These are phyloP conservation scores for Rotaria sp. DNA, from an alignment of 2,888 invertebrate genomes.

Conservation along the genomic window DNA sequence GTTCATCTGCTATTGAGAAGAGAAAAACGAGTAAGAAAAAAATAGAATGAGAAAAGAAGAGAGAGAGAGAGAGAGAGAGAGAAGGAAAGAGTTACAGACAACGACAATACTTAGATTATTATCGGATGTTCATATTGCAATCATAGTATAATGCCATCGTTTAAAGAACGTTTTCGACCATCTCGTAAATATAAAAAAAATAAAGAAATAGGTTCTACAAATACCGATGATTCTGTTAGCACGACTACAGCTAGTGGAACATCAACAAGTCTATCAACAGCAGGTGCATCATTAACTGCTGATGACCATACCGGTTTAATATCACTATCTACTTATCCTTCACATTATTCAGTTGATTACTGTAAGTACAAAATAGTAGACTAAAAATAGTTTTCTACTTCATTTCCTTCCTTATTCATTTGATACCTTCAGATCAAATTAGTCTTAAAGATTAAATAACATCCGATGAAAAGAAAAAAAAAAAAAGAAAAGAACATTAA, in stretches of 20 bases:
- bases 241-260: neutral
- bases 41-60: too few species aligned
- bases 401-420: neutral
- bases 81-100: neutral
- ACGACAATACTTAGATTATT: neutral
- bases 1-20: neutral
- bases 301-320: neutral
- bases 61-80: neutral
- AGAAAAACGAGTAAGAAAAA: neutral
- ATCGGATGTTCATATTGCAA: neutral
- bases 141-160: neutral
- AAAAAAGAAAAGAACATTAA: too few species aligned
- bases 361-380: neutral
- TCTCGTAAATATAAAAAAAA: slow-evolving; percentile 17
- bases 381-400: neutral
- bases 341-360: neutral
- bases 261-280: neutral
- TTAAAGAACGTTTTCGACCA: slow-evolving; percentile 16
- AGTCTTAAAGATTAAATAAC: neutral
- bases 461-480: too few species aligned
- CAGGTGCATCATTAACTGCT: neutral
- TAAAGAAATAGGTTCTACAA: neutral
- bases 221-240: neutral
- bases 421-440: neutral
- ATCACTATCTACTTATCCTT: neutral